Evolutionary conservation across 2,797 vertebrate genomes (phyloP).

Genomic region (Melanotaenia parkinsoni): DNA sequence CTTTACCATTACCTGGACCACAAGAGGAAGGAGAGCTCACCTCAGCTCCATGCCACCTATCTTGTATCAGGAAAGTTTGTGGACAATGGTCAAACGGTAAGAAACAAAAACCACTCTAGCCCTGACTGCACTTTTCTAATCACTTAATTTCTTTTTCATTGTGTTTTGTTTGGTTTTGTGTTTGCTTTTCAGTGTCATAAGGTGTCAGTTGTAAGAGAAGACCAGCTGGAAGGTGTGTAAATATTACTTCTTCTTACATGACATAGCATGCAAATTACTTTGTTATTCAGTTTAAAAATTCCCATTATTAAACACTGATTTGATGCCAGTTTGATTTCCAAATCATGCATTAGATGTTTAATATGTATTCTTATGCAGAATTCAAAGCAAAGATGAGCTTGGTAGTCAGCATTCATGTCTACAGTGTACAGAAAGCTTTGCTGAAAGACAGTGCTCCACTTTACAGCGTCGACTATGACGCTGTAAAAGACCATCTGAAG

Average conservation of each 20-base stretch:
- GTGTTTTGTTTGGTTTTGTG: not conserved
- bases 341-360: too few species aligned
- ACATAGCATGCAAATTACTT: not conserved
- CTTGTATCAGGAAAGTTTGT: conserved; percentile 89
- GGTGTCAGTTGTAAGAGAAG: conserved; percentile 94
- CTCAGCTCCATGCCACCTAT: conserved; percentile 92
- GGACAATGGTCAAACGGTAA: conserved; percentile 88
- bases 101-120: not conserved
- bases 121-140: not conserved
- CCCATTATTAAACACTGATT: too few species aligned
- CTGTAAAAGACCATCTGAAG: conserved; percentile 91
- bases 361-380: conserved; percentile 75
- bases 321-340: too few species aligned
- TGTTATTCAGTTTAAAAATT: too few species aligned
- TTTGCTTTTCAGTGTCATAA: conserved; percentile 89
- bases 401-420: conserved; percentile 91
- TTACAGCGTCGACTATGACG: conserved; percentile 94
- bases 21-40: conserved; percentile 90
- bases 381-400: conserved; percentile 89
- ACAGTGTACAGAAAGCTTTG: conserved; percentile 94
- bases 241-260: not conserved
- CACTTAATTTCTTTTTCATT: too few species aligned
- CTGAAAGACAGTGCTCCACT: conserved; percentile 94
- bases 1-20: conserved; percentile 94
- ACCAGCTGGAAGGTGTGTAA: conserved; percentile 89